phyloP scores from a whole-genome alignment of 2,797 vertebrate species.

The Poeciliopsis presidionis region DNA sequence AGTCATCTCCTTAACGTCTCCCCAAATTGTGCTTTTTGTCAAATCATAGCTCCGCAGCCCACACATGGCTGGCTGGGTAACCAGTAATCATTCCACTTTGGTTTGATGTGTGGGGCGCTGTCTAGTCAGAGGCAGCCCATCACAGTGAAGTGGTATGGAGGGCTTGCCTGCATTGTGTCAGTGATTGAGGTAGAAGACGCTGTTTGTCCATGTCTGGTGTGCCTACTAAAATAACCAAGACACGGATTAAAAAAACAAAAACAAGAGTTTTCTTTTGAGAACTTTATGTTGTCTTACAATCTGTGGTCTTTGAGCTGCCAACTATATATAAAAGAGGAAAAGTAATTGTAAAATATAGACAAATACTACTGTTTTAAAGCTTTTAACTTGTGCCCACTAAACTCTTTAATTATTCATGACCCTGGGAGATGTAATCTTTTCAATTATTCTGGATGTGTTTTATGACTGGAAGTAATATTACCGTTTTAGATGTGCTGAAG shows the following conservation, averaged over 20 bases:
- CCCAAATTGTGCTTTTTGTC: constrained; percentile 56
- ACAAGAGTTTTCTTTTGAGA: constrained; percentile 6
- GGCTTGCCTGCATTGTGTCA: constrained; percentile 75
- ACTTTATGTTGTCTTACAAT: constrained; percentile 25
- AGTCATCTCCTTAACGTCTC: constrained; percentile 61
- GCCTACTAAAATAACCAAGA: constrained; percentile 51
- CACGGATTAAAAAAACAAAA: constrained; percentile 46
- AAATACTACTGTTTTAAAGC: background rate
- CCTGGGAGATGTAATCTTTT: background rate
- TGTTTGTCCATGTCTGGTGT: constrained; percentile 63
- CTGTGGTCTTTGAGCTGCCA: constrained; percentile 38
- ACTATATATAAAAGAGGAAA: constrained; percentile 12
- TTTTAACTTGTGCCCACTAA: background rate
- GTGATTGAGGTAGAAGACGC: constrained; percentile 67
- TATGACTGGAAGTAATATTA: background rate
- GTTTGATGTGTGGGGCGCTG: constrained; percentile 65
- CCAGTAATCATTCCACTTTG: constrained; percentile 77
- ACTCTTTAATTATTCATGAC: background rate
- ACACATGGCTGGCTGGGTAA: constrained; percentile 69
- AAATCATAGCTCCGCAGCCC: constrained; percentile 70
- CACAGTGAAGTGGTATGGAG: constrained; percentile 75
- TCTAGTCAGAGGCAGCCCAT: constrained; percentile 74
- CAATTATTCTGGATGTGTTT: background rate
- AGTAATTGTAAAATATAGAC: background rate
- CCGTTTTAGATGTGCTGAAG: background rate